phyloP scores from a whole-genome alignment of 1,140 invertebrate species.

The Nilaparvata lugens region DNA sequence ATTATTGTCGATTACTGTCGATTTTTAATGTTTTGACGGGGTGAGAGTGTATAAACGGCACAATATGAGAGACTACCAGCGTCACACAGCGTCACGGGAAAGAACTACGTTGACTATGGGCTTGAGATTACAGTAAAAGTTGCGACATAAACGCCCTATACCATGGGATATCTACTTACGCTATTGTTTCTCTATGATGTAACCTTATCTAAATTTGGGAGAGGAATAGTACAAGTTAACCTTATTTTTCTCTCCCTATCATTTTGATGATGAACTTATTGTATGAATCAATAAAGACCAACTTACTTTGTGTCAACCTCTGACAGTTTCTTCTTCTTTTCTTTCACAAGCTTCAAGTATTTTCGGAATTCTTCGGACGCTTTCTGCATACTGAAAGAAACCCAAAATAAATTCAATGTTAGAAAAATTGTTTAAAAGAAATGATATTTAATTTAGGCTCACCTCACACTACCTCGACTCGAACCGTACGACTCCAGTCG shows the following conservation, averaged over 20 bases:
- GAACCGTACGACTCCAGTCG: neutral
- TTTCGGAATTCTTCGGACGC: slow-evolving; percentile 56
- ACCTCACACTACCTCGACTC: neutral
- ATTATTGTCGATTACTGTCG: no score
- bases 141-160: neutral
- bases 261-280: slow-evolving; percentile 13
- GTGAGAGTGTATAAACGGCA: no score
- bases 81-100: no score
- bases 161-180: neutral
- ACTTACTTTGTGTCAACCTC: slow-evolving; percentile 14
- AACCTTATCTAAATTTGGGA: no score
- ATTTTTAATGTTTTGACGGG: no score
- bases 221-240: no score
- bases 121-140: neutral
- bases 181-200: no score
- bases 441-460: neutral
- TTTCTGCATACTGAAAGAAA: slow-evolving; percentile 41
- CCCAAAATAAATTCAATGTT: neutral
- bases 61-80: no score
- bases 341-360: slow-evolving; percentile 45
- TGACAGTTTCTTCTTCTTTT: slow-evolving; percentile 45
- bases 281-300: slow-evolving; percentile 6
- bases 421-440: neutral
- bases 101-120: neutral
- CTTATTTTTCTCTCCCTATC: neutral